A percentile compares a stretch with the other conserved stretches of the same genome.
These are phyloP conservation scores for Danionella cerebrum DNA, from an alignment of 2,113 vertebrate genomes.

Conservation along the genomic window DNA sequence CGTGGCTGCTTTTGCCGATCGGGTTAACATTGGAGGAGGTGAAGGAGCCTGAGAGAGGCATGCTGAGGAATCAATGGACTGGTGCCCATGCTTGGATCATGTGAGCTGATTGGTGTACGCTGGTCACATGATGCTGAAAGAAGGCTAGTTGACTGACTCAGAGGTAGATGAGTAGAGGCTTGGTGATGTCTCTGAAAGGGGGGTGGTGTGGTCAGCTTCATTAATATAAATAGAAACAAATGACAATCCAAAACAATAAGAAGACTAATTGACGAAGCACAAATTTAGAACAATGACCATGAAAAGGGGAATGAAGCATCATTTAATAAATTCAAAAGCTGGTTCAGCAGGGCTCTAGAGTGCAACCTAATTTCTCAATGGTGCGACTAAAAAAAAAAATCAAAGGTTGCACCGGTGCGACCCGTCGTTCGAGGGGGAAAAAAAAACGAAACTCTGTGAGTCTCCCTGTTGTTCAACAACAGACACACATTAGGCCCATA, in stretches of 20 bases:
- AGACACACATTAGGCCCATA: too few relatives aligned
- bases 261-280: conserved; percentile 56
- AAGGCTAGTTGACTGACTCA: conserved; percentile 99
- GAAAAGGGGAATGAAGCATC: not conserved
- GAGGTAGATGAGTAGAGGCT: conserved; percentile 99
- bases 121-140: conserved; percentile 99
- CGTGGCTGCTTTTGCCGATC: conserved; percentile 86
- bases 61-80: conserved; percentile 98
- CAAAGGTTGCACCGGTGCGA: too few relatives aligned
- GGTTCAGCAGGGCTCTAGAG: too few relatives aligned
- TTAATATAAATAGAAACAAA: conserved; percentile 84
- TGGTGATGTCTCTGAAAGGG: conserved; percentile 99
- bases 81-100: conserved; percentile 98
- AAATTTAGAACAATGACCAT: not conserved
- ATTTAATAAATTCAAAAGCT: not conserved
- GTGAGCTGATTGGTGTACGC: conserved; percentile 97
- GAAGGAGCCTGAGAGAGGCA: conserved; percentile 95
- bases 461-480: too few relatives aligned
- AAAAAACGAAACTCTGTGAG: too few relatives aligned
- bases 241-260: conserved; percentile 73
- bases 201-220: conserved; percentile 91
- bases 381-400: too few relatives aligned
- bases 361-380: too few relatives aligned
- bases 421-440: too few relatives aligned
- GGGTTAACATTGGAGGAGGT: conserved; percentile 91